Conservation (phyloP, 2,113 vertebrate genomes). For the Brachyhypopomus gauderio region DNA sequence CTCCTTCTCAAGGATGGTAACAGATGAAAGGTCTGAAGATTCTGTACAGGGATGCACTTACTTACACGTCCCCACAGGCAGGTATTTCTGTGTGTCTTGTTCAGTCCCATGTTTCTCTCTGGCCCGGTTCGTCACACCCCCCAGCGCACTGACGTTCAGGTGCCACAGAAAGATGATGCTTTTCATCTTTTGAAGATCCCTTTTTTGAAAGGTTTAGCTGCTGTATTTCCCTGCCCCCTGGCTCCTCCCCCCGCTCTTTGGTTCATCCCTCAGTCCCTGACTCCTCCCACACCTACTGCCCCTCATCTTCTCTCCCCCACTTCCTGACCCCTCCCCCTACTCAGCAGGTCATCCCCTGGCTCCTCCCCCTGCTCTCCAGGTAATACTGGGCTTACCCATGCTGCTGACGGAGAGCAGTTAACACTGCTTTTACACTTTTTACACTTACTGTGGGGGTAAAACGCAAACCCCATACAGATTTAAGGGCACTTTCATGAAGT, state of each 20-base stretch:
- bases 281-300: too few relatives aligned
- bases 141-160: background rate
- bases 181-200: slow-evolving; percentile 10
- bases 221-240: slow-evolving; percentile 23
- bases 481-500: slow-evolving; percentile 5
- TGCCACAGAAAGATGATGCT: slow-evolving; percentile 26
- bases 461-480: background rate
- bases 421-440: too few relatives aligned
- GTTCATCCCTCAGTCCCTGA: too few relatives aligned
- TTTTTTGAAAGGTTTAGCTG: slow-evolving; percentile 12
- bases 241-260: background rate
- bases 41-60: background rate
- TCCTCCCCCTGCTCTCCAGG: slow-evolving; percentile 19
- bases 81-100: background rate
- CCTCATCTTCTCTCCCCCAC: too few relatives aligned
- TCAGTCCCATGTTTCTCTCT: background rate
- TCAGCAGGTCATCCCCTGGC: background rate
- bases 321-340: too few relatives aligned
- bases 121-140: background rate
- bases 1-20: background rate
- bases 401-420: slow-evolving; percentile 40
- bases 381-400: slow-evolving; percentile 17
- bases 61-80: background rate
- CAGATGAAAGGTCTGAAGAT: background rate
- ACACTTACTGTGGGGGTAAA: too few relatives aligned